Percentiles rank a stretch among this genome's conserved stretches.
Evolutionary conservation across 2,113 vertebrate species (phyloP).

Genomic region (Aptenodytes forsteri): DNA sequence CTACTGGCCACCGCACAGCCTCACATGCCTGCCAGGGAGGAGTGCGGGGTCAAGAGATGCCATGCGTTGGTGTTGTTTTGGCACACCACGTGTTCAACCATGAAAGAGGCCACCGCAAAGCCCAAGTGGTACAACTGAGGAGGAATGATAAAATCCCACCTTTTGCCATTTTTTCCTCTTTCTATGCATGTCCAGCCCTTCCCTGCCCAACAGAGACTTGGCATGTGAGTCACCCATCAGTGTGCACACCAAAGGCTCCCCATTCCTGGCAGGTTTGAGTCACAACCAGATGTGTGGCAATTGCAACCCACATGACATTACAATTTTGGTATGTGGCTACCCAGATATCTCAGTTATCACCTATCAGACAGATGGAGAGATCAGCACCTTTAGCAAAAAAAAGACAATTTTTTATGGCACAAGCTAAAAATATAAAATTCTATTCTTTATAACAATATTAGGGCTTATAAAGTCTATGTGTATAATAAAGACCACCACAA

Average conservation of each 20-base stretch:
- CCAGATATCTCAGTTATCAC: background rate
- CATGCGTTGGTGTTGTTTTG: accelerated
- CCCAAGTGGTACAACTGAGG: background rate
- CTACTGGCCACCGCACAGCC: background rate
- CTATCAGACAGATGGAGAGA: background rate
- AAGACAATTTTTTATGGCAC: background rate
- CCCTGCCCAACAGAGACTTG: background rate
- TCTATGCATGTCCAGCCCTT: background rate
- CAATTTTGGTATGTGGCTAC: background rate
- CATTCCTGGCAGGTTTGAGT: background rate
- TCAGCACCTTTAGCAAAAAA: background rate
- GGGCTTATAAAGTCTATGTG: background rate
- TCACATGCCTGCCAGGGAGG: background rate
- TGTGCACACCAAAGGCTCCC: background rate
- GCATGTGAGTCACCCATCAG: background rate
- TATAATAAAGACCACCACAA: background rate
- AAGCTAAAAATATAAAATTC: background rate
- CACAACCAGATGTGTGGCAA: background rate
- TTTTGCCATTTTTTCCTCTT: background rate
- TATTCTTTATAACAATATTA: background rate
- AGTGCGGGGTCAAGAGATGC: accelerated
- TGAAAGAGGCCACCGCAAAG: background rate
- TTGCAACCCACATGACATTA: background rate
- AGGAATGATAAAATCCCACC: background rate
- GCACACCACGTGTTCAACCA: background rate